Evolutionary conservation across 2,797 vertebrate genomes (phyloP).

Genomic region (Sebastes oblongus): DNA sequence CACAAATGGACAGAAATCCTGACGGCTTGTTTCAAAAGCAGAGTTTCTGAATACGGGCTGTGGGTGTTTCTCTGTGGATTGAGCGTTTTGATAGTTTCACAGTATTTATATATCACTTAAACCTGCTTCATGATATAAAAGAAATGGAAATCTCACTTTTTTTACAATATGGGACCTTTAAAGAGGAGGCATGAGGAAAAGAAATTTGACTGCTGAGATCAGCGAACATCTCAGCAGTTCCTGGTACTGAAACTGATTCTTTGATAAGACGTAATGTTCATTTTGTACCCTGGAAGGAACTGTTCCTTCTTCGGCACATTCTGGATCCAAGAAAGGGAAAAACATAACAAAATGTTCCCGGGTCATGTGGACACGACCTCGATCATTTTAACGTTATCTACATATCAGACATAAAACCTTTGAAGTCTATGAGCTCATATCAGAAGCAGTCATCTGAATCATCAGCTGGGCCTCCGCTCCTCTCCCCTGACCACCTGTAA

Average conservation of each 20-base stretch:
- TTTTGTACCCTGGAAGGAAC: background rate
- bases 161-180: too few species aligned
- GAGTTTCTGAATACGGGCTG: too few species aligned
- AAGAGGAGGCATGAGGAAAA: background rate
- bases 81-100: too few species aligned
- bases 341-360: constrained; percentile 1
- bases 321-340: background rate
- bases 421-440: background rate
- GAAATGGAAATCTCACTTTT: too few species aligned
- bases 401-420: background rate
- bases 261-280: background rate
- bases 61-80: too few species aligned
- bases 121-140: too few species aligned
- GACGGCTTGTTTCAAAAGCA: too few species aligned
- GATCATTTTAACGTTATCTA: too few species aligned
- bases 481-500: constrained; percentile 43
- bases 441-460: constrained; percentile 9
- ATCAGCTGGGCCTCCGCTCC: background rate
- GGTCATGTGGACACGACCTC: too few species aligned
- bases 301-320: background rate
- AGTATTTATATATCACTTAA: too few species aligned
- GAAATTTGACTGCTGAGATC: background rate
- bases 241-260: background rate
- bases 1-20: too few species aligned
- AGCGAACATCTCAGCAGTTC: background rate